Evolutionary conservation across 2,888 invertebrate genomes (phyloP).

Genomic region (Mythimna lalbum): DNA sequence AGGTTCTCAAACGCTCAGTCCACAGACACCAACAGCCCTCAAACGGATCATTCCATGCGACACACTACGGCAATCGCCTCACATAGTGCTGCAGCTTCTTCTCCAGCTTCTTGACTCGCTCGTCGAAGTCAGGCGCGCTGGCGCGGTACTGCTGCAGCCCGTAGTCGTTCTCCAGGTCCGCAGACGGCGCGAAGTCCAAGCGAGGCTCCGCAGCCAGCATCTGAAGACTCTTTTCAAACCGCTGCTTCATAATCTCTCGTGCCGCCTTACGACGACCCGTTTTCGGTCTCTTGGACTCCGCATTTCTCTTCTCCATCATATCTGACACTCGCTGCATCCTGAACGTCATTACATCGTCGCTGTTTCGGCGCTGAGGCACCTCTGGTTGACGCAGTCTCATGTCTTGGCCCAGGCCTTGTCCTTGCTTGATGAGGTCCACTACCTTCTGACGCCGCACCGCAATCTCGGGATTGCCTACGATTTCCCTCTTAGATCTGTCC

Average conservation of each 20-base stretch:
- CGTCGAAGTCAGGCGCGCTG: conserved; percentile 95
- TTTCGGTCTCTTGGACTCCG: conserved; percentile 78
- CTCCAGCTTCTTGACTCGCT: conserved; percentile 95
- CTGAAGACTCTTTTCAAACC: conserved; percentile 96
- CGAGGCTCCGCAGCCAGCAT: conserved; percentile 95
- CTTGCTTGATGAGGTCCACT: conserved; percentile 75
- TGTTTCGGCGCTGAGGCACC: conserved; percentile 70
- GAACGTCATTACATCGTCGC: conserved; percentile 82
- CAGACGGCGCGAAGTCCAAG: conserved; percentile 89
- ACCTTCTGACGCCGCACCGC: conserved; percentile 80
- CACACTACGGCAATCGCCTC: conserved; percentile 81
- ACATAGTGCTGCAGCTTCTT: conserved; percentile 86
- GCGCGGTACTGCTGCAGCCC: conserved; percentile 96
- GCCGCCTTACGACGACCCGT: conserved; percentile 80
- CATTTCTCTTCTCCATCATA: conserved; percentile 94
- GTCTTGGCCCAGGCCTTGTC: conserved; percentile 68
- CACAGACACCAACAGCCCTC: conserved; percentile 33
- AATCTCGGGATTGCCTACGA: conserved; percentile 80
- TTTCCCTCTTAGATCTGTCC: conserved; percentile 75
- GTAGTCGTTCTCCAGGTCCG: conserved; percentile 94
- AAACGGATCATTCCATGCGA: conserved; percentile 76
- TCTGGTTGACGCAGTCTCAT: conserved; percentile 67
- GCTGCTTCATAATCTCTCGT: conserved; percentile 93
- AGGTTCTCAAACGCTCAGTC: conserved; percentile 54
- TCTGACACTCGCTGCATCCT: conserved; percentile 94